phyloP scores from a whole-genome alignment of 1,140 invertebrate species.

The Sesamia nonagrioides region DNA sequence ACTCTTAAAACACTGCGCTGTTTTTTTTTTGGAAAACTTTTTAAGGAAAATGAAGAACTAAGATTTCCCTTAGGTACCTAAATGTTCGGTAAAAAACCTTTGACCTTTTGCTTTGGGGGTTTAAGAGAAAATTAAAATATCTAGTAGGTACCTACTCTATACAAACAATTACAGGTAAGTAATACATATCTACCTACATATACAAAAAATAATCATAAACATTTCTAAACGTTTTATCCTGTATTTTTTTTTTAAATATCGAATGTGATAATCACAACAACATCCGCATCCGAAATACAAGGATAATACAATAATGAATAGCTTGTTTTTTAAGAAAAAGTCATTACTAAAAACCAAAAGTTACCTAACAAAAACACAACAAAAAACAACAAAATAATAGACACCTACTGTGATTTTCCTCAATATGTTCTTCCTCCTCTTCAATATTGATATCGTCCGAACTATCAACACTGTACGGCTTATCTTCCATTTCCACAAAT shows the following conservation, averaged over 20 bases:
- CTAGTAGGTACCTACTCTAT: no score
- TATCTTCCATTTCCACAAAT: conserved; percentile 82
- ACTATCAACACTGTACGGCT: conserved; percentile 84
- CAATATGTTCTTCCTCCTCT: conserved; percentile 81
- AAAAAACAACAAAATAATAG: conserved; percentile 27
- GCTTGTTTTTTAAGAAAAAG: no score
- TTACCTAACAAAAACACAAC: conserved; percentile 41
- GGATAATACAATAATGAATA: conserved; percentile 14
- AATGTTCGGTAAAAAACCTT: no score
- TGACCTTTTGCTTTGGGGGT: no score
- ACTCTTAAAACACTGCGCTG: no score
- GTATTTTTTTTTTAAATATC: not conserved
- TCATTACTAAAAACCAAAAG: conserved; percentile 14
- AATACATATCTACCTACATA: no score
- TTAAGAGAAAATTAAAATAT: no score
- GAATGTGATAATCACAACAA: not conserved
- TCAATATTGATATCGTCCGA: conserved; percentile 84
- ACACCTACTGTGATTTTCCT: conserved; percentile 79
- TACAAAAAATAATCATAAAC: not conserved
- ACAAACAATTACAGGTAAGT: no score
- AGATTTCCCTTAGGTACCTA: no score
- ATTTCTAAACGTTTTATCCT: not conserved
- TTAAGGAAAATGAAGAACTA: no score
- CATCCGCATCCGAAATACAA: not conserved
- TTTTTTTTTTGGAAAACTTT: no score